Percentiles rank a stretch among this genome's conserved stretches.
Conservation (phyloP, 2,888 invertebrate species). For the Ctena decussata region DNA sequence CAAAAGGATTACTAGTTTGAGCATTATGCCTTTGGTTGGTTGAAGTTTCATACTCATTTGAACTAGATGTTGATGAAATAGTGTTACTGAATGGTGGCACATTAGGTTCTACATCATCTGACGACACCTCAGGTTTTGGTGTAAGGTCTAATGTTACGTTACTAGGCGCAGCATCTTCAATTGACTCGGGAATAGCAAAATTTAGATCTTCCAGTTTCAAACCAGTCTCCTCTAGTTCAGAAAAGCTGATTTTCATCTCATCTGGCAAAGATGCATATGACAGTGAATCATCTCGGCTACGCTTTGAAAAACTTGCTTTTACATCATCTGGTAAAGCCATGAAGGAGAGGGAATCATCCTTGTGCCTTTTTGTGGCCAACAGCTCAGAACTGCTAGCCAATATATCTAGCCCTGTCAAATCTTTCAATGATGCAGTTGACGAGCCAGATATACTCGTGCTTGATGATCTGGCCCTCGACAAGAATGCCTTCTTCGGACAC, state of each 20-base stretch:
- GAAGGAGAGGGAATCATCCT: neutral
- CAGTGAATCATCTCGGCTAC: conserved; percentile 25
- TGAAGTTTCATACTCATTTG: neutral
- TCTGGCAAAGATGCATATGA: conserved; percentile 57
- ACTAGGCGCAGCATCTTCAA: conserved; percentile 17
- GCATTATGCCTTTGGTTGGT: neutral
- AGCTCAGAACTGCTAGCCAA: neutral
- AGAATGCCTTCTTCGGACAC: neutral
- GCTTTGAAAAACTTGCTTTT: neutral
- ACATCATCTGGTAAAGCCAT: neutral
- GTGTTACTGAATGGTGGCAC: neutral
- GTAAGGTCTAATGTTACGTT: conserved; percentile 19
- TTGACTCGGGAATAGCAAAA: neutral
- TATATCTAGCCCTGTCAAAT: neutral
- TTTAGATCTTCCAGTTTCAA: conserved; percentile 56
- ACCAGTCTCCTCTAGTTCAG: conserved; percentile 50
- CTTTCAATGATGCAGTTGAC: too few species aligned
- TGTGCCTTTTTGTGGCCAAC: neutral
- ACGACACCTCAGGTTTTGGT: conserved; percentile 9
- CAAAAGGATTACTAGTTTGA: neutral
- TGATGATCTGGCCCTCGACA: neutral
- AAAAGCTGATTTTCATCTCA: conserved; percentile 58
- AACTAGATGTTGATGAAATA: conserved; percentile 52
- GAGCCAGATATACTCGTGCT: neutral
- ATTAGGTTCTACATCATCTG: neutral